Evolutionary conservation across 2,888 invertebrate species (phyloP).

Genomic region (Amiota communis): DNA sequence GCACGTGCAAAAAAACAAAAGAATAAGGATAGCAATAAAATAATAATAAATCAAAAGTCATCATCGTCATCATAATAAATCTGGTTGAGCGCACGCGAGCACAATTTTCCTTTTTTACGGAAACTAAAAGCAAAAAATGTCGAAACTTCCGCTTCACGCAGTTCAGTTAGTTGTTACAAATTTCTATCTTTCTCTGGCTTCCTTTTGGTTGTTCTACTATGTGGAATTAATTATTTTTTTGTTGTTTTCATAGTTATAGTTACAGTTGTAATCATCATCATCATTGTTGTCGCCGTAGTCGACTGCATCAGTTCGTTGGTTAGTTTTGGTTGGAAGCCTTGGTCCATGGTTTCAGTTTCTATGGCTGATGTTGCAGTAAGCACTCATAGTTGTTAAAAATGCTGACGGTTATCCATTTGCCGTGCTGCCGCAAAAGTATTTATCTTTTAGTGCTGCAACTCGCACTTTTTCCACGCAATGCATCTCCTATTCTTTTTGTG

Average conservation of each 20-base stretch:
- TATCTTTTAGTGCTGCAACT: conserved; percentile 1
- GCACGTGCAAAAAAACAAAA: no score
- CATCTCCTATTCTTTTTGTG: background rate
- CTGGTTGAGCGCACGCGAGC: background rate
- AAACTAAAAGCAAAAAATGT: conserved; percentile 36
- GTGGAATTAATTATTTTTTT: no score
- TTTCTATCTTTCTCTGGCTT: background rate
- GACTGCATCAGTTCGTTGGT: no score
- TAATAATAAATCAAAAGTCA: no score
- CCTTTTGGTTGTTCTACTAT: background rate
- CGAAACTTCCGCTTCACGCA: conserved; percentile 31
- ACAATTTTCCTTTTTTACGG: no score
- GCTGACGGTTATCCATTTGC: conserved; percentile 20
- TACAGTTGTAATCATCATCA: background rate
- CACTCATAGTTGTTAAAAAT: no score
- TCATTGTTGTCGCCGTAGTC: background rate
- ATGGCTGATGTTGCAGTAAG: no score
- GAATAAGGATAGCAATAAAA: no score
- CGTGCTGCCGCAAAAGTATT: background rate
- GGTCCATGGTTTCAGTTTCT: no score
- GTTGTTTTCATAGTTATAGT: background rate
- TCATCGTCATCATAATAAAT: conserved; percentile 1
- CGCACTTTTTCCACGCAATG: background rate
- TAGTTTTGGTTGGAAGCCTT: no score
- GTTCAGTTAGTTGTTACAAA: background rate